phyloP scores from a whole-genome alignment of 2,113 vertebrate genomes.

The Podocnemis expansa region DNA sequence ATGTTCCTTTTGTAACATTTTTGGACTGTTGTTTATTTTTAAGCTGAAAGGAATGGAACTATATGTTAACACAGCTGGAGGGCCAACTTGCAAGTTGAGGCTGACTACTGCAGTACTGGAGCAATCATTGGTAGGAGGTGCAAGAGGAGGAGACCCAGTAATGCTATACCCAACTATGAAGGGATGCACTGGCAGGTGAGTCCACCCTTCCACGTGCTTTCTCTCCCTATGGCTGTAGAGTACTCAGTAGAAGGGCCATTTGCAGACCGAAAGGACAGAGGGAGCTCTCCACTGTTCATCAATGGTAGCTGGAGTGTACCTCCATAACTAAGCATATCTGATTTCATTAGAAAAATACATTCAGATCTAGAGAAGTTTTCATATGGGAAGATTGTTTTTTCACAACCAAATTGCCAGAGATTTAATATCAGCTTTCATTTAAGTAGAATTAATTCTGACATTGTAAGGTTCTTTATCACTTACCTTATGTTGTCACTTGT shows the following conservation, averaged over 20 bases:
- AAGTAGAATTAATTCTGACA: neutral
- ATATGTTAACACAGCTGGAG: neutral
- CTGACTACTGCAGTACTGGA: neutral
- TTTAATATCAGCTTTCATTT: neutral
- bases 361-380: neutral
- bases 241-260: neutral
- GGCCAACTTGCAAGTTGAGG: neutral
- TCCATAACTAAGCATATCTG: neutral
- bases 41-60: neutral
- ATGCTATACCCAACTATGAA: neutral
- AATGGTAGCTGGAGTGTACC: neutral
- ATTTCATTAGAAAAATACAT: neutral
- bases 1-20: neutral
- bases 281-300: neutral
- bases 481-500: conserved; percentile 84
- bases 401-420: neutral
- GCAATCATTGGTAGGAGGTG: neutral
- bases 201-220: neutral
- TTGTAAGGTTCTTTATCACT: conserved; percentile 17
- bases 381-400: neutral
- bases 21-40: neutral
- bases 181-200: neutral
- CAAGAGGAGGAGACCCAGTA: neutral
- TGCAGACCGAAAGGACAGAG: neutral
- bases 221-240: neutral